phyloP scores from a whole-genome alignment of 2,797 vertebrate species.

The Cephalopachus bancanus region DNA sequence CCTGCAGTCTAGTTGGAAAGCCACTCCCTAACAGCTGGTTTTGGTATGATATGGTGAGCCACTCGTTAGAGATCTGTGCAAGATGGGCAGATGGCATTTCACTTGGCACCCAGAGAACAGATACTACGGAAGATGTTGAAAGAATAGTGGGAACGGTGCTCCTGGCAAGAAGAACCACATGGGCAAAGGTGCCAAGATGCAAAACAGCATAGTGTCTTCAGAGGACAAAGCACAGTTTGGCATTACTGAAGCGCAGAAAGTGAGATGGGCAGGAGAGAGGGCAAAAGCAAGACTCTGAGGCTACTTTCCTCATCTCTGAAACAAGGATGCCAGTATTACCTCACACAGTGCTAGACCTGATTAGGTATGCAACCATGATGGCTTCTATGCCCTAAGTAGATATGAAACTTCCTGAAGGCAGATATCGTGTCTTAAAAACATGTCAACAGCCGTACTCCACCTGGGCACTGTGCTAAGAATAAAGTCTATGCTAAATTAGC shows the following conservation, averaged over 20 bases:
- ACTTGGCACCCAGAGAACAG: background rate
- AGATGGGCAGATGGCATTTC: background rate
- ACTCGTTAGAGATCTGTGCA: background rate
- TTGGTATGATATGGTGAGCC: background rate
- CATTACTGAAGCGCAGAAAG: background rate
- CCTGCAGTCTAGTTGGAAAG: background rate
- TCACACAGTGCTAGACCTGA: background rate
- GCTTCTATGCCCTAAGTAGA: background rate
- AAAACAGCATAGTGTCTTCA: background rate
- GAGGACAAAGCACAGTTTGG: background rate
- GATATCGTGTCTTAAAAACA: background rate
- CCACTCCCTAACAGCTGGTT: background rate
- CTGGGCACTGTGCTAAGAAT: background rate
- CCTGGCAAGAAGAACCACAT: background rate
- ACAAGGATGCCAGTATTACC: accelerated
- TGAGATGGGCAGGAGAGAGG: background rate
- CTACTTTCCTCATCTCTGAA: background rate
- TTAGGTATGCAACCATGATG: background rate
- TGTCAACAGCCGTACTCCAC: background rate
- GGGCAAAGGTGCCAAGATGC: background rate
- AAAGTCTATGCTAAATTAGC: background rate
- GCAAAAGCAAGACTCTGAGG: background rate
- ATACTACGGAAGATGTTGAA: background rate
- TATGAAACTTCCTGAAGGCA: background rate
- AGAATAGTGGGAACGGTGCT: accelerated